Evolutionary conservation across 2,888 invertebrate genomes (phyloP), one percentile per base, ranked within the genome.

Genomic region (Drosophila rubida): DNA sequence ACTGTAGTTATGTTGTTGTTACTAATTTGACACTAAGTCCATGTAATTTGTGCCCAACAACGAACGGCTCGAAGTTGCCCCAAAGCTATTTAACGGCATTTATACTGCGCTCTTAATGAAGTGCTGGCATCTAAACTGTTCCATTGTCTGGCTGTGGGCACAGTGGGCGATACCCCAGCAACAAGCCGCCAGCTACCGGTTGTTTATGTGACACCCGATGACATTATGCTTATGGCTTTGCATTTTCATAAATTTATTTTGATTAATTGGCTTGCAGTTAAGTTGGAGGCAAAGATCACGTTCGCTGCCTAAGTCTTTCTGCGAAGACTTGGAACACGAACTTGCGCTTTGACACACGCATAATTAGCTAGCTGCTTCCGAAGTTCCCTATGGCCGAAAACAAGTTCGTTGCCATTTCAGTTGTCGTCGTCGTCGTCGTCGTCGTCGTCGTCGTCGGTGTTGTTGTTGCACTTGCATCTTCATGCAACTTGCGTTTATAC

Each of bases 81-180:
- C 37, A 30, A 14, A 46, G 62, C 59, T 23, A 49, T 54, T 60
- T 80, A 82, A 71, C 75, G 83, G 83, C 25, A 50, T 62, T 60
- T 61, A 16, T 25, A 57, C 50, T 23, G 13, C 25, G 42, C 32
- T 41, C 68, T 57, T 57, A 63, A 67, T 46, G 49, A 64, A 50
- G 74, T 42, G 19, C 19, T 19, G 41, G 42, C 59, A 19, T 53
- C 32, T 1, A 27, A 69, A 61, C 41, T 61, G 51, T 16, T 25
- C 30, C 19, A 63, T 60, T 55, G 55, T 60, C 39, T 42, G 39
- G 32, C 3, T 16, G 46, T 7, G 6, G 30, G 30, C 53, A 50
- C 25, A 42, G 42, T 54, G 55, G 60, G 57, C 37, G 51, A 13
- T 16, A 19, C 22, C 42, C 7, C 44, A 25, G 53, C 45, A 44